Percentiles rank a stretch among this genome's conserved stretches.
Conservation (phyloP, 1,140 invertebrate species). For the Idris sp. region DNA sequence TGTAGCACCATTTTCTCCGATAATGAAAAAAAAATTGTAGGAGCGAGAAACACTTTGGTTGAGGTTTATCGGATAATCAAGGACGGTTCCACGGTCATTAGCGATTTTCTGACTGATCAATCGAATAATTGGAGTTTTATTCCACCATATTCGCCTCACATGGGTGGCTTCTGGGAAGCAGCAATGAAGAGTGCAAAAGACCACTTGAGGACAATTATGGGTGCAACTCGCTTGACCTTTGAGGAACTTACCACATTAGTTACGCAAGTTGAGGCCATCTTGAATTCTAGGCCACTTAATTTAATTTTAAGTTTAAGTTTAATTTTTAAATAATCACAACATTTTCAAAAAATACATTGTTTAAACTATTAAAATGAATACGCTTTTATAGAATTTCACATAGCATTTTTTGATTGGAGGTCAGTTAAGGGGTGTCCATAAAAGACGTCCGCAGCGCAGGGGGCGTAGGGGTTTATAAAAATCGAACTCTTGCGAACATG, state of each 20-base stretch:
- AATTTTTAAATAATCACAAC: too few relatives aligned
- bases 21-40: conserved; percentile 58
- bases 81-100: too few relatives aligned
- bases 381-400: too few relatives aligned
- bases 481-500: too few relatives aligned
- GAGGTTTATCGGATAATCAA: too few relatives aligned
- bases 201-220: conserved; percentile 14
- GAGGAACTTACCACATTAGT: conserved; percentile 17
- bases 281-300: conserved; percentile 17
- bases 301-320: too few relatives aligned
- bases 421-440: too few relatives aligned
- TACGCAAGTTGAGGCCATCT: conserved; percentile 8
- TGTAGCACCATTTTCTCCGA: conserved; percentile 41
- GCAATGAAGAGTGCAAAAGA: conserved; percentile 24
- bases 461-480: too few relatives aligned
- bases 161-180: conserved; percentile 27
- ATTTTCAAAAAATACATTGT: too few relatives aligned
- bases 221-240: conserved; percentile 5
- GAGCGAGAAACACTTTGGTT: conserved; percentile 38
- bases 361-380: too few relatives aligned
- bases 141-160: conserved; percentile 12
- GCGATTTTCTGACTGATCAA: conserved; percentile 4
- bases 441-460: too few relatives aligned
- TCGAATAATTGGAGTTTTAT: conserved; percentile 16
- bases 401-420: too few relatives aligned